Evolutionary conservation across 2,888 invertebrate species (phyloP).

Genomic region (Carterocephalus palaemon): DNA sequence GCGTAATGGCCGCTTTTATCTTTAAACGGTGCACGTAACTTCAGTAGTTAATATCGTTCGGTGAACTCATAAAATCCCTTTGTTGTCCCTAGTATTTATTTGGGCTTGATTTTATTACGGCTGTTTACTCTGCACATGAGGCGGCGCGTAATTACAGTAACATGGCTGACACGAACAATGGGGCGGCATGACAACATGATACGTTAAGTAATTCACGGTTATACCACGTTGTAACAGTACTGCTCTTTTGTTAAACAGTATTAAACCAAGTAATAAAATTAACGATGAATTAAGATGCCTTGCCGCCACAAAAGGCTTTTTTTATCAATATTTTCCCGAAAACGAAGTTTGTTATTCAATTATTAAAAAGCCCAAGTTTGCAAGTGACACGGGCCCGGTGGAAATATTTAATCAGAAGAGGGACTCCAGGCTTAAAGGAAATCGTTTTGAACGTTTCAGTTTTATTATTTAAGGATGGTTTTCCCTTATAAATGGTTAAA

Average conservation of each 20-base stretch:
- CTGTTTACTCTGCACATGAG: constrained; percentile 6
- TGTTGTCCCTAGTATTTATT: constrained; percentile 14
- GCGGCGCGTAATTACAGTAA: constrained; percentile 17
- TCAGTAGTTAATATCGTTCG: constrained; percentile 16
- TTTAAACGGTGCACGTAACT: constrained; percentile 16
- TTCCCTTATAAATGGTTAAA: constrained; percentile 63
- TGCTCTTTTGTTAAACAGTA: background rate
- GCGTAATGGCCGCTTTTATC: constrained; percentile 14
- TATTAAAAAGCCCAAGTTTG: constrained; percentile 16
- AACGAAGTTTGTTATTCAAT: constrained; percentile 14
- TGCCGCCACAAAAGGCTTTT: background rate
- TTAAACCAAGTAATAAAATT: too few relatives aligned
- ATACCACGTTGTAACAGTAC: background rate
- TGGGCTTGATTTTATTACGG: constrained; percentile 14
- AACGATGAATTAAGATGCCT: too few relatives aligned
- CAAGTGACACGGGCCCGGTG: constrained; percentile 41
- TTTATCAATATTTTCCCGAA: background rate
- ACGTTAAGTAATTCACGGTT: too few relatives aligned
- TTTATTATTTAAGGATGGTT: constrained; percentile 68
- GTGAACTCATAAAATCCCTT: constrained; percentile 8
- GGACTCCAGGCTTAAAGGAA: constrained; percentile 48
- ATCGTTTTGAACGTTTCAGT: constrained; percentile 53
- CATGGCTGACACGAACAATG: constrained; percentile 15
- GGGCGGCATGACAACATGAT: constrained; percentile 2
- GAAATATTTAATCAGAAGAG: constrained; percentile 55